phyloP scores from a whole-genome alignment of 2,888 invertebrate species.

The Pheosia gnoma region DNA sequence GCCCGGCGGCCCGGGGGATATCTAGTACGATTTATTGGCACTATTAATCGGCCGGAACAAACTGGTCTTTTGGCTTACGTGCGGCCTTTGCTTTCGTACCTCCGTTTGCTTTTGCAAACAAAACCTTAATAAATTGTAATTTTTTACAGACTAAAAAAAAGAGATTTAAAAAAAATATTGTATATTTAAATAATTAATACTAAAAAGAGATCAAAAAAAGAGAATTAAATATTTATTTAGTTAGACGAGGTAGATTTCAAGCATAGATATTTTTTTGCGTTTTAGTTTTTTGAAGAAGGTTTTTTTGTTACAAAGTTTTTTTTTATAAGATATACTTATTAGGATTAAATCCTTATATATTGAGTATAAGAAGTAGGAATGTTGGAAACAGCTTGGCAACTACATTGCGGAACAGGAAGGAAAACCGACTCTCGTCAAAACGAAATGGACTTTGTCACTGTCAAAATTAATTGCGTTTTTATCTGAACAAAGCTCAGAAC shows the following conservation, averaged over 20 bases:
- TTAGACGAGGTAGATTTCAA: no score
- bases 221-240: no score
- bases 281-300: no score
- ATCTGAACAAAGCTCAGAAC: background rate
- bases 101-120: slow-evolving; percentile 14
- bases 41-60: slow-evolving; percentile 56
- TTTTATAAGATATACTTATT: no score
- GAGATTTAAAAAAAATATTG: no score
- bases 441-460: background rate
- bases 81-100: slow-evolving; percentile 16
- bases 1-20: slow-evolving; percentile 34
- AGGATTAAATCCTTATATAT: no score
- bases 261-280: no score
- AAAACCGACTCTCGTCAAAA: slow-evolving; percentile 8
- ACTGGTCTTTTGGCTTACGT: slow-evolving; percentile 44
- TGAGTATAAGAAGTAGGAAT: background rate
- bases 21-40: slow-evolving; percentile 54
- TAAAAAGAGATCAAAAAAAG: no score
- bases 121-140: background rate
- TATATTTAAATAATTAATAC: no score
- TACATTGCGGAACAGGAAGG: background rate
- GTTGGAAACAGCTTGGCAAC: background rate
- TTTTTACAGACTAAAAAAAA: background rate
- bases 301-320: no score
- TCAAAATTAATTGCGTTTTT: background rate